phyloP scores from a whole-genome alignment of 1,140 invertebrate genomes.

The Andrena cerasifolii region DNA sequence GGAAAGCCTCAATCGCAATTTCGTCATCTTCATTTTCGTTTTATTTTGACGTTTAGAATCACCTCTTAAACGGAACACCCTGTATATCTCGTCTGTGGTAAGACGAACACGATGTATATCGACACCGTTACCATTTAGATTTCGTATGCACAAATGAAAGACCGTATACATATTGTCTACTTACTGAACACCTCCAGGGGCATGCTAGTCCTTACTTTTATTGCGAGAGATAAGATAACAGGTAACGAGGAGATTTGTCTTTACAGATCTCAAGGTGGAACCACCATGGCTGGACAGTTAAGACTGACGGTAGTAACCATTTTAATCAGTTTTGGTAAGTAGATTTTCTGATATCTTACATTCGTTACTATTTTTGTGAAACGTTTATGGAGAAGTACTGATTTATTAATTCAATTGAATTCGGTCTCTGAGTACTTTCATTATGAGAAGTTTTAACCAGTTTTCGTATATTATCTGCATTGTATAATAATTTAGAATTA shows the following conservation, averaged over 20 bases:
- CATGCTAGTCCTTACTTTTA: conserved; percentile 26
- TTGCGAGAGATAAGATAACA: conserved; percentile 61
- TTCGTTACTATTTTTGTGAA: not conserved
- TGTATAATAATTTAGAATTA: too few species aligned
- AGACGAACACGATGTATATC: not conserved
- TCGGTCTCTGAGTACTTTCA: too few species aligned
- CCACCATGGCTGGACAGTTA: conserved; percentile 38
- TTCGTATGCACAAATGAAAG: not conserved
- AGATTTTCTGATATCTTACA: not conserved
- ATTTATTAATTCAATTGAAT: not conserved
- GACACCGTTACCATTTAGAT: not conserved
- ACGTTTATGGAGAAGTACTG: not conserved
- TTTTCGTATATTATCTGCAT: too few species aligned
- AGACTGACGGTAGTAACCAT: conserved; percentile 16
- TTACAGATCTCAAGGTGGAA: not conserved
- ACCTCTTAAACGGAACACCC: too few species aligned
- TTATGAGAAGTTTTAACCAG: too few species aligned
- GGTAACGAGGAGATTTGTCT: conserved; percentile 8
- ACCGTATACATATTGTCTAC: not conserved
- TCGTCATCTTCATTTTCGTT: too few species aligned
- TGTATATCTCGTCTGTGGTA: too few species aligned
- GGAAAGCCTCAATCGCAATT: too few species aligned
- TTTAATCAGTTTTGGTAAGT: conserved; percentile 50
- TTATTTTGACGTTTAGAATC: too few species aligned
- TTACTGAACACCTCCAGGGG: not conserved